Base-by-base conservation (phyloP, 2,888 invertebrate genomes). In the Eristalis tenax region DNA sequence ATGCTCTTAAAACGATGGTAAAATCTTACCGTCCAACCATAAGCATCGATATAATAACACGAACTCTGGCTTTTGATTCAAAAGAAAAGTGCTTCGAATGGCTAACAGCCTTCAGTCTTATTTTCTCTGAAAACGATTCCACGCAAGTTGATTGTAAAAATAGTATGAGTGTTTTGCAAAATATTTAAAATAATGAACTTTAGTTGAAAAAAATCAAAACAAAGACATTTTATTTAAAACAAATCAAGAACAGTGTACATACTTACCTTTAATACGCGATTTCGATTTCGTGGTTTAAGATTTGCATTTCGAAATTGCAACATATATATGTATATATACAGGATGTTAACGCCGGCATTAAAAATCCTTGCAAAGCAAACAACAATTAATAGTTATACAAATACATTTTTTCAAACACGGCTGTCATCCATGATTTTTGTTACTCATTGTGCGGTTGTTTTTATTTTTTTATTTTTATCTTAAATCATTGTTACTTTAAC, bases 11-110 rank as follows among this genome's bases (percentile, higher is more conserved):
- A 94, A 95, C 96, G 93, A 97, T 99, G 93, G 95, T 99, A 90
- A 99, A 98, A 96, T 96, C 98, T 99, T 99, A 97, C 95, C 98
- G 98, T 92, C 98, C 97, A 94, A 95, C 95, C 94, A 95, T 99
- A 94, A 96, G 97, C 91, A 95, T 98, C 94, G 96, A 96, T 93
- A 97, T 96, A 95, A 95, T 99, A 94, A 94, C 95, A 93, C 95
- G 96, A 94, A 96, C 97, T 94, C 95, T 99, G 95, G 97, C 97
- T 92, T 98, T 98, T 95, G 95, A 96, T 91, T 96, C 96, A 90
- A 94, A 94, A 92, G 96, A 96, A 93, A 97, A 97, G 93, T 97
- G 97, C 94, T 94, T 96, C 93, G 96, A 97, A 93, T 99, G 98
- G 96, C 95, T 99, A 93, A 95, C 95, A 93, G 96, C 96, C 91